Base-by-base conservation (phyloP, 2,797 vertebrate species). In the Centropyge bicolor region DNA sequence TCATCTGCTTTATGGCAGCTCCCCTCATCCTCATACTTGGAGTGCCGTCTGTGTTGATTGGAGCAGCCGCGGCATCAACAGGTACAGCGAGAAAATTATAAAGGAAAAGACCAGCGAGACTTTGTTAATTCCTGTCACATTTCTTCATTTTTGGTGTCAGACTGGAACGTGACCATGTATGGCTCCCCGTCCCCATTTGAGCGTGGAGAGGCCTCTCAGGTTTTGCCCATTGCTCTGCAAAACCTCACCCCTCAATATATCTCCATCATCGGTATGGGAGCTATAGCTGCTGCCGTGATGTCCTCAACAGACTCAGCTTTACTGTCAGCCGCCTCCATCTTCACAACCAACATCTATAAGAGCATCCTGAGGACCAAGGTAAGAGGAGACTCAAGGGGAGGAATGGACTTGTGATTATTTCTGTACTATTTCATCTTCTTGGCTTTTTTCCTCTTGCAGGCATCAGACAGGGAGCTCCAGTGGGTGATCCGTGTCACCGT, bases 401-500 rank as follows among this genome's bases (percentile, higher is more conserved):
- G 22, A 59, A 38, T 7, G 22, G 14, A 24, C 10, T 70, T 24
- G 5, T 31, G 13, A 3, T 64, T 14, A 3, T 41, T 20, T 46
- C 0, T 52, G 52, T 45, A 22, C 1, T 20, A 11, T 46, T 45
- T 45, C 6, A 65, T 19, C 19, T 20, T 17, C 9, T 19, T 20
- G 48, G 6, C 48, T 49, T 22, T 64, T 43, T 38, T 31, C 38
- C 22, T 9, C 1, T 27, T 71, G 45, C 77, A 96, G 95, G 95
- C 96, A 38, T 86, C 93, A 0, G 93, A 95, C 1, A 52, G 2
- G 14, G 95, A 96, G 74, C 87, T 96, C 17, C 31, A 94, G 68
- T 95, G 93, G 93, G 89, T 93, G 72, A 95, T 96, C 88, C 94
- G 89, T 38, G 63, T 51, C 13, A 87, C 93, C 9, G 92, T 95